These are phyloP conservation scores for Drosophila paulistorum DNA, from an alignment of 1,140 invertebrate genomes.

Conservation along the genomic window DNA sequence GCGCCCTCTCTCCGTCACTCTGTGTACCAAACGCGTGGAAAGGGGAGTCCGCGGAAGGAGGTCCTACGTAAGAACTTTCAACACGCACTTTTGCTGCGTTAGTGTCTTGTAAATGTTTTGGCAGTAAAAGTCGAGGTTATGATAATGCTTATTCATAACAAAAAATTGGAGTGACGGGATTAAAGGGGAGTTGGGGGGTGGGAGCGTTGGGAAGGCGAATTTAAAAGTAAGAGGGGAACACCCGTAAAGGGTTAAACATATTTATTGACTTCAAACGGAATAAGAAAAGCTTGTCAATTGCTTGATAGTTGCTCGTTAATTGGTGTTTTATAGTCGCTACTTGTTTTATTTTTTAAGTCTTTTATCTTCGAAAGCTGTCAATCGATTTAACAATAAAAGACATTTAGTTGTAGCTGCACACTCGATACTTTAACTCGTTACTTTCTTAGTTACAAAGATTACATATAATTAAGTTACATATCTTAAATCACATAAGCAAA, in stretches of 20 bases:
- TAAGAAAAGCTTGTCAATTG: conserved; percentile 36
- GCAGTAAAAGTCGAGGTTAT: conserved; percentile 76
- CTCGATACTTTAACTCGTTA: neutral
- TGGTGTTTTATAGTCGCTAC: neutral
- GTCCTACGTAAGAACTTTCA: conserved; percentile 44
- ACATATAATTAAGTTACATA: neutral
- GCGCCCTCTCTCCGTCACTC: neutral
- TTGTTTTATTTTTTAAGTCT: too few relatives aligned
- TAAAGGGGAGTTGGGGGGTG: neutral
- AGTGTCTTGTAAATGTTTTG: conserved; percentile 75
- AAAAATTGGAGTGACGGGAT: conserved; percentile 35
- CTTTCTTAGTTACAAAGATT: neutral
- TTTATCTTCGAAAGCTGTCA: too few relatives aligned
- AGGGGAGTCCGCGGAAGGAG: neutral
- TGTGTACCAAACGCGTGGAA: too few relatives aligned
- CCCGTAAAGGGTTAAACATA: conserved; percentile 40
- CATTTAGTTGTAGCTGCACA: too few relatives aligned
- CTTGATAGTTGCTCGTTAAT: neutral
- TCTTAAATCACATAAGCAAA: too few relatives aligned
- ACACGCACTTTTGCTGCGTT: conserved; percentile 64
- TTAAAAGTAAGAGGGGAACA: too few relatives aligned
- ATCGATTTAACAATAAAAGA: too few relatives aligned
- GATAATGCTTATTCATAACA: conserved; percentile 76
- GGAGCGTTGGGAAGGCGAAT: too few relatives aligned
- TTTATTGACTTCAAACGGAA: conserved; percentile 36